Base-by-base conservation (phyloP, 2,797 vertebrate genomes). In the Octomys mimax region DNA sequence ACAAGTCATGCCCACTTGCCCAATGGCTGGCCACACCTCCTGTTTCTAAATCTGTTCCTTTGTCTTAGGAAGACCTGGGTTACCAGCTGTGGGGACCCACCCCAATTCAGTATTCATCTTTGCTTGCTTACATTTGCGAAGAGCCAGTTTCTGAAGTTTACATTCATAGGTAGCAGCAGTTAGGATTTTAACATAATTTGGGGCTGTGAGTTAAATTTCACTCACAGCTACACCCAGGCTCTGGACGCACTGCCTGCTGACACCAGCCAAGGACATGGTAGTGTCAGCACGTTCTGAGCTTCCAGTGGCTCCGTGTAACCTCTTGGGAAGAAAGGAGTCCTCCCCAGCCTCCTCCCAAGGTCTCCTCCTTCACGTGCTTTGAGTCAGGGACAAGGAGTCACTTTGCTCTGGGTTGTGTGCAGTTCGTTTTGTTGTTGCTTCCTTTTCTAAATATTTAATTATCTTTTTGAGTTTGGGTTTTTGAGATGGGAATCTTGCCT, bases 261-360 rank as follows among this genome's bases (percentile, higher is more conserved):
- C 21, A 31, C 31, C 24, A 57, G 19, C 16, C 28, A n/a, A 87
- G 62, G 22, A 24, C 9, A 0, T 0, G 0, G 0, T 42, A 77
- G 1, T 22, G 33, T 81, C 75, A 52, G 9, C 4, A 0, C 31
- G 24, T 42, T 59, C 79, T 26, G 75, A 62, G 52, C 71, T 91
- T 75, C 5, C 18, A 14, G 28, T 31, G 73, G 33, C n/a, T 11
- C 80, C 28, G 0, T 57, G 26, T 46, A 42, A n/a, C 42, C 59
- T 42, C 33, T 3, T 9, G 70, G 36, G 70, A 3, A 10, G 21
- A 73, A 22, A 73, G 36, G 36, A 12, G 70, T 5, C 70, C 36
- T 64, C 52, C 6, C 52, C n/a, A 26, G 14, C n/a, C 84, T 46
- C 21, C 1, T 64, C 36, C 39, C n/a, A 13, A 77, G 54, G 31